Base-by-base conservation (phyloP, 2,888 invertebrate genomes). In the Smittia aterrima region DNA sequence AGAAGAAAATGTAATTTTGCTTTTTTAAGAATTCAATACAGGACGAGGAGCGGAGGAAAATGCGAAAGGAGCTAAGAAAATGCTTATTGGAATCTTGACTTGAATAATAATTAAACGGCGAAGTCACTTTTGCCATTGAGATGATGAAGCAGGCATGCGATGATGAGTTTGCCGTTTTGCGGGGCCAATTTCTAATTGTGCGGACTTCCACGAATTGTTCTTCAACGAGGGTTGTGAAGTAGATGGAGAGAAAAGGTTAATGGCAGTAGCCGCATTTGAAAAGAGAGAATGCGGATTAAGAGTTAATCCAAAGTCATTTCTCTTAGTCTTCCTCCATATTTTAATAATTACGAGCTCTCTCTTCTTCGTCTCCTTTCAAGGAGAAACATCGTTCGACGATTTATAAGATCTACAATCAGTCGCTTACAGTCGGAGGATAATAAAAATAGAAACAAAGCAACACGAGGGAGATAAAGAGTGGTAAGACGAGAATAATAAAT, bases 61-160 rank as follows among this genome's bases (percentile, higher is more conserved):
- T 27, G 64, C 9, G 20, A 64, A 13, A 20, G 20, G 64, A 64
- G 27, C 25, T 41, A 32, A 24, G 47, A 70, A 70, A 70, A 41
- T 68, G 68, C 68, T 70, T 70, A 70, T 70, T 70, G 70, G 70
- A 70, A 70, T 70, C 53, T 53, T 70, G 70, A 70, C 27, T 54
- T 70, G 70, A 70, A 70, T 70, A 70, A 70, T 32, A 70, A 70
- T 70, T 70, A 70, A 68, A 70, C 53, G 54, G 53, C 54, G 68
- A 25, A 53, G 70, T 53, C 70, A 70, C 53, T 53, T 58, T 22
- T 58, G 9, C 11, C 16, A n/a, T 11, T 47, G 47, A 47, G 47
- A 38, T 7, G n/a, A 11, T 9, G 47, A 47, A n/a, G 11, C 47
- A 32, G 47, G 47, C 47, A n/a, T 47, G 16, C 47, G 16, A 20